Percentiles rank a stretch among this genome's conserved stretches.
Evolutionary conservation across 2,113 vertebrate genomes (phyloP).

Genomic region (Bucco capensis): DNA sequence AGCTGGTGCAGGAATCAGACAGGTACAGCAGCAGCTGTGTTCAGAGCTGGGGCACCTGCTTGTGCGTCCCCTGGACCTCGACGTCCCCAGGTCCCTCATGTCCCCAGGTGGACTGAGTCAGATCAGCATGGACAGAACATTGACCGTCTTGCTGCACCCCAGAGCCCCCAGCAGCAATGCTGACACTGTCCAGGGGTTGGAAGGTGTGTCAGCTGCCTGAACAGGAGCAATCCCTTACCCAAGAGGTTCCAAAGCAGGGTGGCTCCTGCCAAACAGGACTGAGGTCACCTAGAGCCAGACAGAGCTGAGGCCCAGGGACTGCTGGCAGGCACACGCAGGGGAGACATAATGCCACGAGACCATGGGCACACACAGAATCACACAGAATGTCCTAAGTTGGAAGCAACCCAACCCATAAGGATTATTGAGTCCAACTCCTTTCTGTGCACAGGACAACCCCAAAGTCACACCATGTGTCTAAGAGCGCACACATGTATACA

Average conservation of each 20-base stretch:
- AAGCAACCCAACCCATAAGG: too few relatives aligned
- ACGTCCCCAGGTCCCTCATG: fast-evolving
- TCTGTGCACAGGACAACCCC: too few relatives aligned
- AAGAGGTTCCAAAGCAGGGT: neutral
- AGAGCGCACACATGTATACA: fast-evolving
- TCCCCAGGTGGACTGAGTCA: neutral
- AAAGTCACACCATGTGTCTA: too few relatives aligned
- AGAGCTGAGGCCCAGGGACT: neutral
- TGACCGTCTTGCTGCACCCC: neutral
- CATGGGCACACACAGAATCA: fast-evolving
- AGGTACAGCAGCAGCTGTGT: fast-evolving
- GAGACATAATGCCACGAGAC: fast-evolving
- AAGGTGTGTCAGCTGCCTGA: neutral
- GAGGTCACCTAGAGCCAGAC: neutral
- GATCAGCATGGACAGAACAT: neutral
- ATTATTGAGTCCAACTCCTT: too few relatives aligned
- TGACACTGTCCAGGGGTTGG: fast-evolving
- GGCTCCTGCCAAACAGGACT: neutral
- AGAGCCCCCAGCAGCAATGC: neutral
- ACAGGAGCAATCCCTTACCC: neutral
- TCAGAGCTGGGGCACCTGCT: neutral
- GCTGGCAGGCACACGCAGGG: neutral
- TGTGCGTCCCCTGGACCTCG: neutral
- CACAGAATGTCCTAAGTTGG: too few relatives aligned
- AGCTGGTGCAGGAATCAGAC: fast-evolving